Evolutionary conservation across 2,113 vertebrate species (phyloP), one percentile per base, ranked within the genome.

Genomic region (Nannospalax galili): DNA sequence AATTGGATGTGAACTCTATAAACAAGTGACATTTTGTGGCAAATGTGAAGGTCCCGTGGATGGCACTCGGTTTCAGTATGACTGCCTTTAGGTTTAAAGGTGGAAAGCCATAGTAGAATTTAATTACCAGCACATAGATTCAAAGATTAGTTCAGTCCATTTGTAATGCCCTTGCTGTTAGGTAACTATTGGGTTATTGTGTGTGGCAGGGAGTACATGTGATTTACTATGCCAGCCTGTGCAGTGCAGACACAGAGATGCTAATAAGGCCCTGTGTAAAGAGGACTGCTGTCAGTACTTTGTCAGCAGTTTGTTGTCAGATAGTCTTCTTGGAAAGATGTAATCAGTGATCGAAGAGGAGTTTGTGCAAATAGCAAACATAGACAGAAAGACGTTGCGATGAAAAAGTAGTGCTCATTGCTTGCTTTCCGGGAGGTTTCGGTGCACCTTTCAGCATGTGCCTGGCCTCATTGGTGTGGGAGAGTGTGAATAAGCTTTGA

Each of bases 1-100:
- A 98, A 98, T 98, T 98, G 98, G 97, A 97, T 96, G 90, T 87
- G 96, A 98, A 98, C 98, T 97, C 16, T 98, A 52, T 95, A 72
- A 96, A 60, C 94, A 98, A 98, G 94, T 98, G 98, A 98, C 98
- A 97, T 98, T 98, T 98, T 96, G 97, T 98, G 98, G 97, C 98
- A 98, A 98, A 98, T 96, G 97, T 97, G 97, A 97, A 97, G 87
- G 22, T 16, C 42, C 87, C 40, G 84, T 70, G 82, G 94, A 77
- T 26, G 82, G 32, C 72, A 24, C 94, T 98, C n/a, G 64, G 65
- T 95, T 96, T 92, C 85, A 84, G 5, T 19, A 75, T 85, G 90
- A 58, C 3, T 95, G 97, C 92, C 95, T 97, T 95, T 79, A 88
- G 93, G 94, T 92, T 96, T 96, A 92, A 96, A 56, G 96, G 97